Evolutionary conservation across 2,888 invertebrate genomes (phyloP), one percentile per base, ranked within the genome.

Genomic region (Sesamia inferens): DNA sequence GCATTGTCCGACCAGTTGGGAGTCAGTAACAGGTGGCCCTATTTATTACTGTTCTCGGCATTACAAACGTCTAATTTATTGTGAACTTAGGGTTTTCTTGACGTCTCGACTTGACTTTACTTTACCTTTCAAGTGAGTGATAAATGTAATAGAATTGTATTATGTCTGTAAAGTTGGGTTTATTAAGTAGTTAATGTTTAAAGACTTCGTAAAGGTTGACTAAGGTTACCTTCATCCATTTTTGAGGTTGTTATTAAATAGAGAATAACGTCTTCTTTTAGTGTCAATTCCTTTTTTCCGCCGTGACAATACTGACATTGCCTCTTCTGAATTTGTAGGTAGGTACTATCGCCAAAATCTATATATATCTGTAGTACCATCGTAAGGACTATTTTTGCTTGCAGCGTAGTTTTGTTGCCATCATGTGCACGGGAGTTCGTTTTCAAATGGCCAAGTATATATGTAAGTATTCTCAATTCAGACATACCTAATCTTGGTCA

Each of bases 21-120:
- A 55, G 16, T 13, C 42, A 47, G 70, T 81, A 83, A 84, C 82
- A 81, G 82, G 85, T 84, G 85, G 71, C n/a, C 51, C 24, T 61
- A 74, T 78, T 83, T 78, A 84, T 61, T 63, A 55, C 61, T 47
- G 48, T 11, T 70, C 71, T 64, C 61, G n/a, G 69, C 47, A 68
- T 73, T 80, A 48, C 67, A 73, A 80, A 58, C 42, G 59, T 77
- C 24, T 57, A 70, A 74, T 81, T 71, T 69, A 81, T 84, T 73
- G 63, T 63, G 51, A 22, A 61, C 68, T 74, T 70, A 58, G 16
- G 24, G 62, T 58, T 63, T 62, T 74, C 68, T 78, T 65, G 68
- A 66, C 51, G 24, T 74, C 63, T 78, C 62, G 62, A 66, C 51
- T 51, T 8, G 44, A 59, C 16, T 82, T 76, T 76, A 76, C 7